A percentile compares a stretch with the other conserved stretches of the same genome.
phyloP scores from a whole-genome alignment of 2,888 invertebrate genomes.

The Neoaliturus tenellus region DNA sequence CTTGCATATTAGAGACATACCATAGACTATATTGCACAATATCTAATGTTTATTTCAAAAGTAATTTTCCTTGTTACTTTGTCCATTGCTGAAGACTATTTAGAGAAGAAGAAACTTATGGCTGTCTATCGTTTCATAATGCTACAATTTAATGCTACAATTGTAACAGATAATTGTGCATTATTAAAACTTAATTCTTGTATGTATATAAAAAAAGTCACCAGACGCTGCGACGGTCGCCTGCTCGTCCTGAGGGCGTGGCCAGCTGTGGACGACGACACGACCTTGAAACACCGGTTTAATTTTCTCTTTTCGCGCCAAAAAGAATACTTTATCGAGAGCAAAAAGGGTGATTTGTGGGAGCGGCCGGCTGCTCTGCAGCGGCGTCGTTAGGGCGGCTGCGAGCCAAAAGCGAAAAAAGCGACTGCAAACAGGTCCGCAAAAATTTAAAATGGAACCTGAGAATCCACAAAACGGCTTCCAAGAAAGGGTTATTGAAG shows the following conservation, averaged over 20 bases:
- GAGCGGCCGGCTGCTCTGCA: neutral
- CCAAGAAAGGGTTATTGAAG: neutral
- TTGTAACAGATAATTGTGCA: no score
- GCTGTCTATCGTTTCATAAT: no score
- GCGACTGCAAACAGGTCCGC: neutral
- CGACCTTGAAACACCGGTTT: slow-evolving; percentile 25
- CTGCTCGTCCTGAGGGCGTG: neutral
- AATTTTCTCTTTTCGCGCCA: slow-evolving; percentile 20
- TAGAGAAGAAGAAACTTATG: no score
- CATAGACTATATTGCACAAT: no score
- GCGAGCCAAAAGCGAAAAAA: neutral
- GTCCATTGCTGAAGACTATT: no score
- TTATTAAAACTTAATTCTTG: no score
- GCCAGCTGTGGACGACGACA: neutral
- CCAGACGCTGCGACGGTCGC: neutral
- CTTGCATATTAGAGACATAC: no score
- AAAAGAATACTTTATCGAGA: neutral
- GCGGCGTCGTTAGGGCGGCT: slow-evolving; percentile 4
- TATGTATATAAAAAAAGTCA: no score
- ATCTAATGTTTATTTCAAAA: no score
- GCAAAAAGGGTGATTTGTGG: slow-evolving; percentile 30
- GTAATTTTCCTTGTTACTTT: no score
- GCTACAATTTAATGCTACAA: no score
- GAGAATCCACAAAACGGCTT: neutral
- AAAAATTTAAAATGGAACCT: neutral